Percentiles rank a stretch among this genome's conserved stretches.
These are phyloP conservation scores for Drosophila siamana DNA, from an alignment of 2,888 invertebrate species.

Conservation along the genomic window DNA sequence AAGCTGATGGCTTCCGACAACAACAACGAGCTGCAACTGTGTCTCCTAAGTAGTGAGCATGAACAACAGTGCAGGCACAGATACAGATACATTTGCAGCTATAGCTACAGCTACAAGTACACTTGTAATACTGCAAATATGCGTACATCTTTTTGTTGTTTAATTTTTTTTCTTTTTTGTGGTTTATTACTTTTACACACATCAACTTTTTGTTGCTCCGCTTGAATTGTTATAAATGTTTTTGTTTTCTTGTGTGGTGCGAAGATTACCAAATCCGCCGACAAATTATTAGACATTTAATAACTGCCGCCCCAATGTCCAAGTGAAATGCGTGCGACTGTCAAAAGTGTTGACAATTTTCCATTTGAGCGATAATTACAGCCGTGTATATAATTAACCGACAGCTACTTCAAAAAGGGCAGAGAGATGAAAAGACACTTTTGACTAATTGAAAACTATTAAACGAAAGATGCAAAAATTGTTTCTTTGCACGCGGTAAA, in stretches of 20 bases:
- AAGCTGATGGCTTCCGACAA: constrained; percentile 23
- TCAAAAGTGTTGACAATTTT: constrained; percentile 30
- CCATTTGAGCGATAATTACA: constrained; percentile 14
- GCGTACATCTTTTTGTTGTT: constrained; percentile 14
- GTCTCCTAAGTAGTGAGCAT: constrained; percentile 33
- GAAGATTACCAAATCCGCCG: constrained; percentile 63
- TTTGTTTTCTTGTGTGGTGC: constrained; percentile 27
- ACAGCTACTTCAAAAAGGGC: constrained; percentile 4
- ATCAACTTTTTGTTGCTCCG: constrained; percentile 31
- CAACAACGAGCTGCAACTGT: constrained; percentile 54
- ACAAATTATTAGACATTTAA: constrained; percentile 63
- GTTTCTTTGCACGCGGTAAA: constrained; percentile 48
- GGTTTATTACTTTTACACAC: constrained; percentile 65
- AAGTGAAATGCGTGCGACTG: constrained; percentile 22
- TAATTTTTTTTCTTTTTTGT: constrained; percentile 34
- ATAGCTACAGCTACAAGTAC: background rate
- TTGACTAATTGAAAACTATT: constrained; percentile 63
- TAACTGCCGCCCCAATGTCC: constrained; percentile 26
- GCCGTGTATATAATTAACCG: constrained; percentile 52
- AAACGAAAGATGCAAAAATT: constrained; percentile 45
- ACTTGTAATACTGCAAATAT: background rate
- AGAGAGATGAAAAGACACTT: background rate
- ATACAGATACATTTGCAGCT: constrained; percentile 9
- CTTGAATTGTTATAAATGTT: constrained; percentile 32
- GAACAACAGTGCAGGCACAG: constrained; percentile 32